Evolutionary conservation across 2,888 invertebrate species (phyloP).

Genomic region (Drosophila borealis): DNA sequence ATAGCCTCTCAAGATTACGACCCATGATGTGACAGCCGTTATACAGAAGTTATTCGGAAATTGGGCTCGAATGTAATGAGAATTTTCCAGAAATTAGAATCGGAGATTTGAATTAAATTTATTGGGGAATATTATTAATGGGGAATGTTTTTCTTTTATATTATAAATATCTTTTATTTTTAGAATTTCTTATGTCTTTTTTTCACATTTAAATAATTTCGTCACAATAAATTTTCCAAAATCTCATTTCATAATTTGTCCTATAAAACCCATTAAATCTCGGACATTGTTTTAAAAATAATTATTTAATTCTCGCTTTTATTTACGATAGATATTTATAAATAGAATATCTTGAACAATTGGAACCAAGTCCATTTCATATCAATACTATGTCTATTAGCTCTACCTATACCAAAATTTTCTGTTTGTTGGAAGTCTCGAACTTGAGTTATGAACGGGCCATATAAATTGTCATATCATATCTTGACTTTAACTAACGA

Average conservation of each 20-base stretch:
- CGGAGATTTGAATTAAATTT: not conserved
- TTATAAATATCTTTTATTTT: not conserved
- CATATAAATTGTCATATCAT: conserved; percentile 9
- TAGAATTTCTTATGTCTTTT: not conserved
- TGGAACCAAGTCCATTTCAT: too few relatives aligned
- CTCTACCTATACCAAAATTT: not conserved
- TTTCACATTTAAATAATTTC: not conserved
- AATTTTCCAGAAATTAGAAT: not conserved
- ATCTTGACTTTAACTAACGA: conserved; percentile 4
- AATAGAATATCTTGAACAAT: too few relatives aligned
- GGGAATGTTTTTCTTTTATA: too few relatives aligned
- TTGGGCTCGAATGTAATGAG: not conserved
- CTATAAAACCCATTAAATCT: too few relatives aligned
- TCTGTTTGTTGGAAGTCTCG: not conserved
- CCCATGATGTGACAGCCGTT: conserved; percentile 15
- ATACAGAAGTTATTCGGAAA: not conserved
- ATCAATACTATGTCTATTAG: too few relatives aligned
- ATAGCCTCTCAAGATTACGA: conserved; percentile 22
- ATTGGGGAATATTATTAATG: too few relatives aligned
- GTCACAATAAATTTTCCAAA: too few relatives aligned
- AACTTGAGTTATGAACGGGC: conserved; percentile 22
- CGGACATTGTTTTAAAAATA: too few relatives aligned
- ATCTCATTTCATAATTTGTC: too few relatives aligned
- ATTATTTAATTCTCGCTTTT: too few relatives aligned
- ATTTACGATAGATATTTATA: too few relatives aligned